Base-by-base conservation (phyloP, 30 jellyfish, hydroid and myxozoan species). In the Aurelia aurita complex sp. Pacific region DNA sequence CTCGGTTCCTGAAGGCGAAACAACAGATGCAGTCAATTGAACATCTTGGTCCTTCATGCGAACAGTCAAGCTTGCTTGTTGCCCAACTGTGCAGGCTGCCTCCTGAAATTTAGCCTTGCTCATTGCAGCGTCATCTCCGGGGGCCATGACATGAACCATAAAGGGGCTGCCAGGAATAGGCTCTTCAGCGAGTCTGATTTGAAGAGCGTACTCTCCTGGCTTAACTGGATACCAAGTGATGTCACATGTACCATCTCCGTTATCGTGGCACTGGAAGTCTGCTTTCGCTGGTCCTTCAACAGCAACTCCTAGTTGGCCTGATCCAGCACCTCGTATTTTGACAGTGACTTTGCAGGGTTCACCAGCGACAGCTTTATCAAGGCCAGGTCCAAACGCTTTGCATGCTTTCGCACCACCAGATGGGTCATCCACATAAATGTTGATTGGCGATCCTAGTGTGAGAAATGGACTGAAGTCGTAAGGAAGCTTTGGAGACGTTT, bases 31-130 rank as follows among this genome's bases (percentile, higher is more conserved):
- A 1, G 96, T 89, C 40, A 94, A 81, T 66, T 89, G 84, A 1
- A 97, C 99, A 67, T 85, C 90, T 69, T 94, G 89, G 35, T 97
- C 99, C 77, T 94, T 94, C 99, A 94, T 94, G 38, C 93, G 99
- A 42, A 94, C 99, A 10, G 99, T 97, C 64, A 94, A 94, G 86
- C 97, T 89, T 55, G 99, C 97, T 55, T 85, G 97, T 74, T 94
- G 99, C 11, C 99, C 99, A 32, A 91, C 97, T 67, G 97, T 76
- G 69, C 89, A 85, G 29, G 89, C 97, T 74, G 89, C 96, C 73
- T 94, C 97, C 88, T 94, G 83, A 93, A 94, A 94, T 61, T 87
- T 84, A 17, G 96, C 97, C 99, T 89, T 94, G 79, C 98, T 85
- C 97, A 94, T 94, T 16, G 99, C 97, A 12, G 89, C 86, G 12